Evolutionary conservation across 2,888 invertebrate species (phyloP).

Genomic region (Nemotelus nigrinus): DNA sequence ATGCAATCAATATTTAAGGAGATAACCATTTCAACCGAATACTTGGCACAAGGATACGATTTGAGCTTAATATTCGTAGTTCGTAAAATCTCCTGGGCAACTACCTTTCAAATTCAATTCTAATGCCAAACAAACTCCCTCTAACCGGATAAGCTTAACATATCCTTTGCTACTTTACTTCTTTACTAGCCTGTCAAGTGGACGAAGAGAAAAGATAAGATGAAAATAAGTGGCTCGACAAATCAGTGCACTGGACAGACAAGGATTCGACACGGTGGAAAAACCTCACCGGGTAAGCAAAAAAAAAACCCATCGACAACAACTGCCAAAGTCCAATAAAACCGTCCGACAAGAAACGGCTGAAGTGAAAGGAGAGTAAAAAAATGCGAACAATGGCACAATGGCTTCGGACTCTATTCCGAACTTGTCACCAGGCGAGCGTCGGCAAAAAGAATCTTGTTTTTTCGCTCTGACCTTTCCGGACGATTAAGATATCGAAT

Average conservation of each 20-base stretch:
- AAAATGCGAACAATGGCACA: constrained; percentile 11
- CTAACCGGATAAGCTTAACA: neutral
- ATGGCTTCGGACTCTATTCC: neutral
- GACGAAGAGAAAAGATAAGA: neutral
- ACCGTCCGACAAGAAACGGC: neutral
- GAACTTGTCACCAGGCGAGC: constrained; percentile 6
- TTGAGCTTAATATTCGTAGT: too few species aligned
- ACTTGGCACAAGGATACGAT: too few species aligned
- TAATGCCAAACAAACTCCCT: too few species aligned
- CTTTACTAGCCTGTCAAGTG: neutral
- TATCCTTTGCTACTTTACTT: neutral
- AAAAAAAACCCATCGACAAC: neutral
- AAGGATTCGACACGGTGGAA: constrained; percentile 5
- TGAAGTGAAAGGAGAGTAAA: neutral
- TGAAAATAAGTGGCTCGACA: neutral
- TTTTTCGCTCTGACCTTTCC: constrained; percentile 29
- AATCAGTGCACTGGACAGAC: constrained; percentile 1
- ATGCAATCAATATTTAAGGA: too few species aligned
- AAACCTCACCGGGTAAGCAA: neutral
- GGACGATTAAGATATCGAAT: constrained; percentile 28
- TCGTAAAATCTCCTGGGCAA: too few species aligned
- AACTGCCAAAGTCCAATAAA: neutral
- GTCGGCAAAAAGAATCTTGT: neutral
- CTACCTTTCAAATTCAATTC: too few species aligned
- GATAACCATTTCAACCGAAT: too few species aligned